Conservation (phyloP, 2,797 vertebrate species). For the Acridotheres tristis region DNA sequence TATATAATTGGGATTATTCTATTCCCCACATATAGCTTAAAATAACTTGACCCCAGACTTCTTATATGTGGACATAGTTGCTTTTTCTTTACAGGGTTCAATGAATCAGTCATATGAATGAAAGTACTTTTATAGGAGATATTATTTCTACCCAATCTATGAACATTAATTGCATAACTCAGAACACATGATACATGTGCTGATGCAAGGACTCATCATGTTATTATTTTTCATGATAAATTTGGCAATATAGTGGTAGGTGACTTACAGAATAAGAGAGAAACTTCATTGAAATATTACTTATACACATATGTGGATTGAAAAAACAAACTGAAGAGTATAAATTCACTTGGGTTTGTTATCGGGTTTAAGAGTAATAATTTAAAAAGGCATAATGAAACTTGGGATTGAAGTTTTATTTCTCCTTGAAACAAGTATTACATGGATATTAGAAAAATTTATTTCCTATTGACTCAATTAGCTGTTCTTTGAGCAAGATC, state of each 20-base stretch:
- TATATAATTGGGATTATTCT: not conserved
- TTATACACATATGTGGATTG: not conserved
- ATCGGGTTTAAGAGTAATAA: not conserved
- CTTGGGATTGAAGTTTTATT: not conserved
- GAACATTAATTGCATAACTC: not conserved
- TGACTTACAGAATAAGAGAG: not conserved
- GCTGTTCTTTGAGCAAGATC: not conserved
- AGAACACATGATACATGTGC: not conserved
- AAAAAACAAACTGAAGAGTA: not conserved
- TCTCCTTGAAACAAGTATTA: not conserved
- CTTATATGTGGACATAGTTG: not conserved
- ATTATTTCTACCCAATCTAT: not conserved
- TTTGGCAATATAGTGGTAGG: not conserved
- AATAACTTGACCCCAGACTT: not conserved
- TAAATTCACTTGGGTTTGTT: not conserved
- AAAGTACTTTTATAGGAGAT: not conserved
- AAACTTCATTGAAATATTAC: not conserved
- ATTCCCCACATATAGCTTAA: not conserved
- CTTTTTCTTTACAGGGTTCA: not conserved
- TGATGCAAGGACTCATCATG: not conserved
- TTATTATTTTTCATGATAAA: not conserved
- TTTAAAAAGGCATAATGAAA: not conserved
- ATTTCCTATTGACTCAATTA: not conserved
- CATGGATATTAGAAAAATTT: not conserved
- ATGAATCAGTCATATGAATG: not conserved